Evolutionary conservation across 2,888 invertebrate genomes (phyloP).

Genomic region (Tetrapedia diversipes): DNA sequence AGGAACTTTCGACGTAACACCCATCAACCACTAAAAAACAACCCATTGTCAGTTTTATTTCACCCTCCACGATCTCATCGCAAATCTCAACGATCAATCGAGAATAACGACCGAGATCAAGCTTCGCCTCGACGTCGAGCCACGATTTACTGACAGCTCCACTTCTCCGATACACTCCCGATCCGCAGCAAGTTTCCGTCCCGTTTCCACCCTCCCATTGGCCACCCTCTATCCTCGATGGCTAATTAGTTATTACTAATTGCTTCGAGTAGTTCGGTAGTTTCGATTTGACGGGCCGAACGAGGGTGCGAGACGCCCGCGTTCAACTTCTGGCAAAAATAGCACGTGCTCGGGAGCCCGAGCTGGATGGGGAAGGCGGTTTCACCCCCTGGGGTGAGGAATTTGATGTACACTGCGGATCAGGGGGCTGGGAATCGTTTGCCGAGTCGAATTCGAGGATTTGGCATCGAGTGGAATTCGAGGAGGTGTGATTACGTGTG

Average conservation of each 20-base stretch:
- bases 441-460: not conserved
- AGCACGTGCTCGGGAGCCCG: slow-evolving; percentile 27
- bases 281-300: slow-evolving; percentile 67
- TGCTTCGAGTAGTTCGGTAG: slow-evolving; percentile 72
- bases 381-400: not conserved
- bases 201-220: slow-evolving; percentile 18
- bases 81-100: slow-evolving; percentile 33
- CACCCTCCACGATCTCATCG: not conserved
- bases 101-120: slow-evolving; percentile 46
- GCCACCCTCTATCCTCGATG: slow-evolving; percentile 49
- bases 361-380: not conserved
- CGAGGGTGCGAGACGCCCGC: slow-evolving; percentile 30
- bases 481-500: not conserved
- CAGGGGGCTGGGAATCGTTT: not conserved
- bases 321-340: slow-evolving; percentile 41
- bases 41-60: not conserved
- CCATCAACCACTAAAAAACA: too few species aligned
- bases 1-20: too few species aligned
- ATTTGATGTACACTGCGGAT: not conserved
- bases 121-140: not conserved
- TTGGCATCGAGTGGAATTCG: not conserved
- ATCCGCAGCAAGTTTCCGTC: slow-evolving; percentile 48
- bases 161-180: slow-evolving; percentile 47
- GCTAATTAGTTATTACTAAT: slow-evolving; percentile 78
- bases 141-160: slow-evolving; percentile 41